phyloP scores from a whole-genome alignment of 2,113 vertebrate species.

The Ammodytes dubius region DNA sequence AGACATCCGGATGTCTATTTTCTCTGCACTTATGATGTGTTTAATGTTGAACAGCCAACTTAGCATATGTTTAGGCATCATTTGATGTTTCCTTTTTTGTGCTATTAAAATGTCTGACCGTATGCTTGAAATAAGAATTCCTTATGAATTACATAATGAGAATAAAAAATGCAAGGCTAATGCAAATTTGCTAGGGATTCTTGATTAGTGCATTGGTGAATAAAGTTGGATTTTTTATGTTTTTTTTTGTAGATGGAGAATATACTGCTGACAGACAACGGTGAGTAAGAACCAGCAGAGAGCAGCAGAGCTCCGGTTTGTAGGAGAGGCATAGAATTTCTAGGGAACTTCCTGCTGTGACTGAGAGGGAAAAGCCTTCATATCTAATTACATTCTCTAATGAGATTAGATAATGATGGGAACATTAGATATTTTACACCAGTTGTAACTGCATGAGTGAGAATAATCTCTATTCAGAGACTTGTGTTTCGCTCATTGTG shows the following conservation, averaged over 20 bases:
- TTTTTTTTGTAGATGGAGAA: constrained; percentile 93
- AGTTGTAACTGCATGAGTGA: not conserved
- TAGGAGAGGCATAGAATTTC: constrained; percentile 37
- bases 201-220: not conserved
- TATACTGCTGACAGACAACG: constrained; percentile 92
- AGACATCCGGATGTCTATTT: no score
- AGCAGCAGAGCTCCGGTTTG: constrained; percentile 54
- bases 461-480: not conserved
- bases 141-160: not conserved
- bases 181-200: not conserved
- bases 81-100: not conserved
- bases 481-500: no score
- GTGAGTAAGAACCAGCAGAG: constrained; percentile 82
- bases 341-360: constrained; percentile 23
- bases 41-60: constrained; percentile 1
- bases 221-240: constrained; percentile 6
- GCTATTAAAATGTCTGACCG: not conserved
- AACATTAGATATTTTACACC: not conserved
- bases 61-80: not conserved
- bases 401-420: not conserved
- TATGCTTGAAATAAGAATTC: not conserved
- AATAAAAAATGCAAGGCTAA: not conserved
- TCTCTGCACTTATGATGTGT: not conserved
- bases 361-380: not conserved
- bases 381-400: constrained; percentile 3